phyloP scores from a whole-genome alignment of 2,888 invertebrate genomes.

The Pediacus dermestoides region DNA sequence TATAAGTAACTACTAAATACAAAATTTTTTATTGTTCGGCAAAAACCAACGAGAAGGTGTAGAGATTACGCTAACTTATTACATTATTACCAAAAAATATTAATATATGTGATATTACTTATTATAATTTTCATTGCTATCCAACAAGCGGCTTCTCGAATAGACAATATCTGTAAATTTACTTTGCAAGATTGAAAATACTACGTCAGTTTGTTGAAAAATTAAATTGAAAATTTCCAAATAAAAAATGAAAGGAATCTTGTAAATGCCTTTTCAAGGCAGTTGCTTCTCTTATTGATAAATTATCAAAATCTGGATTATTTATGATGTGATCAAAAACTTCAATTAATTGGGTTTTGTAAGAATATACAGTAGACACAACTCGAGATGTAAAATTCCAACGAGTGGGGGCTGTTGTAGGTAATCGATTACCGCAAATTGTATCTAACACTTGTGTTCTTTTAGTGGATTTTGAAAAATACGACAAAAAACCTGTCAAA shows the following conservation, averaged over 20 bases:
- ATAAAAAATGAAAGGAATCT: constrained; percentile 14
- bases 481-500: constrained; percentile 20
- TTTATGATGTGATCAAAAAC: constrained; percentile 17
- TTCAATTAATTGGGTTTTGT: constrained; percentile 9
- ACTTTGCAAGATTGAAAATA: constrained; percentile 15
- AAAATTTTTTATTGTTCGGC: too few species aligned
- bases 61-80: too few species aligned
- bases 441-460: constrained; percentile 20
- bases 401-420: constrained; percentile 4
- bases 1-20: too few species aligned
- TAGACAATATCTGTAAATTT: constrained; percentile 18
- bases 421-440: constrained; percentile 8
- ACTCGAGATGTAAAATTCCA: constrained; percentile 12
- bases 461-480: constrained; percentile 28
- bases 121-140: too few species aligned
- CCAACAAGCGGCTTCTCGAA: too few species aligned
- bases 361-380: constrained; percentile 4
- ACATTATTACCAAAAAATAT: too few species aligned
- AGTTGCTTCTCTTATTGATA: constrained; percentile 15
- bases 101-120: too few species aligned
- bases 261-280: constrained; percentile 15
- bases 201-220: constrained; percentile 16
- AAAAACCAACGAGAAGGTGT: too few species aligned
- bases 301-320: constrained; percentile 11
- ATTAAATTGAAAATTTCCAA: constrained; percentile 17